Percentiles rank a stretch among this genome's conserved stretches.
Evolutionary conservation across 2,113 vertebrate genomes (phyloP).

Genomic region (Rostratula benghalensis): DNA sequence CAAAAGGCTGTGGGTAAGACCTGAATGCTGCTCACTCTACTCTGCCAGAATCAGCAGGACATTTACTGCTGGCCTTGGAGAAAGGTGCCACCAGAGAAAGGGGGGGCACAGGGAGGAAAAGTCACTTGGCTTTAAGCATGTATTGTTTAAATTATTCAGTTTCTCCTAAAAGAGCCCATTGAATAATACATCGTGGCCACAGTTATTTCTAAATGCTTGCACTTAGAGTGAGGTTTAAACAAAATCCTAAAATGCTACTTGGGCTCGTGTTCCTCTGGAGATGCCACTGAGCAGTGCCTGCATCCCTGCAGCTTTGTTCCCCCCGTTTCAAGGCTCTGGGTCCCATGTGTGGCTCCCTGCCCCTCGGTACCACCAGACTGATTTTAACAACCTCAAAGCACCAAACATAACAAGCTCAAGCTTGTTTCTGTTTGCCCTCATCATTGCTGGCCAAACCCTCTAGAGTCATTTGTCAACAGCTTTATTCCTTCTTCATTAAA

Average conservation of each 20-base stretch:
- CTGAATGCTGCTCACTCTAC: not conserved
- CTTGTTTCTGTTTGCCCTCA: not conserved
- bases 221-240: not conserved
- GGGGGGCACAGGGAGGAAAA: not conserved
- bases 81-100: not conserved
- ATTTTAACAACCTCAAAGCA: not conserved
- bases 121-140: not conserved
- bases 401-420: not conserved
- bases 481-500: not conserved
- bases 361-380: not conserved
- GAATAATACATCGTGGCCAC: conserved; percentile 5
- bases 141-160: conserved; percentile 39
- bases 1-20: not conserved
- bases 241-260: not conserved
- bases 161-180: not conserved
- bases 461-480: not conserved
- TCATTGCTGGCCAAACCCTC: not conserved
- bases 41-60: not conserved
- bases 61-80: not conserved
- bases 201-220: conserved; percentile 5
- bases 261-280: accelerated
- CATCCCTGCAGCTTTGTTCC: not conserved
- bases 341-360: not conserved
- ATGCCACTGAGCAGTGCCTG: not conserved
- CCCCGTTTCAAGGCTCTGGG: accelerated